Evolutionary conservation across 2,113 vertebrate genomes (phyloP), one percentile per base, ranked within the genome.

Genomic region (Dolichotis patagonum): DNA sequence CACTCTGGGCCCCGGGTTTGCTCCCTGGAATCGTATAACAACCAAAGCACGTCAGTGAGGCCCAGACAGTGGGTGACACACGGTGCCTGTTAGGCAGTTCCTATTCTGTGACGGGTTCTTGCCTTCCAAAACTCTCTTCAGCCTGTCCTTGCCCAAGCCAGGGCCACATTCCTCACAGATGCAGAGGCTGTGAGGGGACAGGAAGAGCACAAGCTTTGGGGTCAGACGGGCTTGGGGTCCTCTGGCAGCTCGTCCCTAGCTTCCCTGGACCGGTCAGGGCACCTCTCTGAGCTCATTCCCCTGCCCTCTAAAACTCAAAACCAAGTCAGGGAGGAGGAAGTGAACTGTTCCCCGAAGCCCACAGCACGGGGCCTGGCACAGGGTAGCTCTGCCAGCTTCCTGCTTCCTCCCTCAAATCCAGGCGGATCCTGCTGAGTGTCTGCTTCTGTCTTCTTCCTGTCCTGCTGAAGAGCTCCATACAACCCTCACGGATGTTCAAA

Each of bases 121-220:
- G 89, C 38, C 84, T 85, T 32, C 11, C 56, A 49, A 73, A 65
- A 28, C 86, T 95, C 38, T 32, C 75, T 38, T 17, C 32, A 41
- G 60, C 22, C 83, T 82, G 56, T 52, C n/a, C 58, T 62, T 11
- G 71, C 43, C 41, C 24, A 17, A 67, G 52, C 19, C 78, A 35
- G 88, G 73, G 7, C 12, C 60, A 62, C 7, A 2, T 20, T 2
- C 2, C 65, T 82, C 24, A 41, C 35, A 62, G 85, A 62, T 1
- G 43, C 49, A 67, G n/a, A 22, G 77, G 8, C 6, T 0, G 0
- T 2, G 52, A 82, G 0, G 10, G 28, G 7, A 84, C 5, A 12
- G 67, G 67, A 78, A 80, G 49, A 20, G 12, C 41, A 56, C n/a
- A 43, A 52, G 56, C 41, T 49, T 26, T 22, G 71, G 83, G 49